These are phyloP conservation scores for Meteorus cinctellus DNA, from an alignment of 2,888 invertebrate species.

Conservation along the genomic window DNA sequence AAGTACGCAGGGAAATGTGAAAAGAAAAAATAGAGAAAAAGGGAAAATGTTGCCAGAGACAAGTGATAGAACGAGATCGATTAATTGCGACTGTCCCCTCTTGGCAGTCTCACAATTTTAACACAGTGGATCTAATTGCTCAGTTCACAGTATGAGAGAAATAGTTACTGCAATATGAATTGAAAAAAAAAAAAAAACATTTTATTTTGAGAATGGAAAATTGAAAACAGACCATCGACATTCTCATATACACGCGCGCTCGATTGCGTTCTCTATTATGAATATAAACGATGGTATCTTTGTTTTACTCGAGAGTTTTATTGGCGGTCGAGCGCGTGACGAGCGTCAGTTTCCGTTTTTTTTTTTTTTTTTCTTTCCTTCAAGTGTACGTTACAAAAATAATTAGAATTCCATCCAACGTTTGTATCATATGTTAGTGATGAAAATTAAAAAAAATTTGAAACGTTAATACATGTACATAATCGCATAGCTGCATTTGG, in stretches of 20 bases:
- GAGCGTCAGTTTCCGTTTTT: slow-evolving; percentile 59
- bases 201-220: not conserved
- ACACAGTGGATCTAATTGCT: slow-evolving; percentile 38
- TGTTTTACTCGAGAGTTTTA: slow-evolving; percentile 61
- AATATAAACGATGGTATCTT: slow-evolving; percentile 61
- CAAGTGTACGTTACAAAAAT: slow-evolving; percentile 59
- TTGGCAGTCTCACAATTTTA: slow-evolving; percentile 17
- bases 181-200: slow-evolving; percentile 20
- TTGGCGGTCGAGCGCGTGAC: slow-evolving; percentile 57
- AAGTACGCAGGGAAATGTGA: not conserved
- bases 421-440: slow-evolving; percentile 53
- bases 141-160: slow-evolving; percentile 26
- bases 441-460: slow-evolving; percentile 7
- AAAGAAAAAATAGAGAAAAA: slow-evolving; percentile 3
- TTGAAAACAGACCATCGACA: slow-evolving; percentile 12
- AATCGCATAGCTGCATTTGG: too few species aligned
- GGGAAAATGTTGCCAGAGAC: slow-evolving; percentile 13
- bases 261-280: slow-evolving; percentile 62
- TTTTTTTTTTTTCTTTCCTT: slow-evolving; percentile 42
- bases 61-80: slow-evolving; percentile 26
- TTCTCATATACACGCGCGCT: slow-evolving; percentile 55
- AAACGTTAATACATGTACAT: slow-evolving; percentile 32
- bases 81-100: slow-evolving; percentile 31
- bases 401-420: slow-evolving; percentile 64
- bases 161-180: slow-evolving; percentile 23